These are phyloP conservation scores for Platypus cylindrus DNA, from an alignment of 2,888 invertebrate genomes.

Conservation along the genomic window DNA sequence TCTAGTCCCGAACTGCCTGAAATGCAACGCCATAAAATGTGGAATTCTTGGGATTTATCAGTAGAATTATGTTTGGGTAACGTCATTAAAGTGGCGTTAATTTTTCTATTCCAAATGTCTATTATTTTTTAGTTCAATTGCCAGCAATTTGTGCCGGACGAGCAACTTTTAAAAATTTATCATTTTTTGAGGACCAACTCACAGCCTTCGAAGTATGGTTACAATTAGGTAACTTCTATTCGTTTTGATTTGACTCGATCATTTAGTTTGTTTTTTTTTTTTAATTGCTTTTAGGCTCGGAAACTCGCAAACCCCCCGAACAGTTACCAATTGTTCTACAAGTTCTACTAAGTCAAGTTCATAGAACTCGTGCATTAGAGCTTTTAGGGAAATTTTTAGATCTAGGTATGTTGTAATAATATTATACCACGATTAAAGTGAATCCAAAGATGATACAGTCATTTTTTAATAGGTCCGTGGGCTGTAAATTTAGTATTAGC, in stretches of 20 bases:
- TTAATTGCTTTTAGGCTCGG: constrained; percentile 37
- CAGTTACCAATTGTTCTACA: constrained; percentile 96
- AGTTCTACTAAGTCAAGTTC: constrained; percentile 63
- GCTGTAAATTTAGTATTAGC: constrained; percentile 91
- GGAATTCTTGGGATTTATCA: constrained; percentile 97
- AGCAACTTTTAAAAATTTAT: constrained; percentile 57
- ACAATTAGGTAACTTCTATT: constrained; percentile 45
- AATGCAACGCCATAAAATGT: constrained; percentile 81
- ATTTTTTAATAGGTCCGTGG: constrained; percentile 56
- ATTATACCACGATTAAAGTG: neutral
- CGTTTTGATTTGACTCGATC: neutral
- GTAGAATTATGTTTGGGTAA: constrained; percentile 72
- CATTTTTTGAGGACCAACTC: constrained; percentile 95
- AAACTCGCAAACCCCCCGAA: constrained; percentile 75
- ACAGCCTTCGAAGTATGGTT: constrained; percentile 97
- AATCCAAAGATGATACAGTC: neutral
- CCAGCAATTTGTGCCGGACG: constrained; percentile 57
- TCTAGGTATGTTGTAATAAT: constrained; percentile 33
- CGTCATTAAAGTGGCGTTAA: too few species aligned
- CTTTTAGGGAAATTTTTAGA: constrained; percentile 88
- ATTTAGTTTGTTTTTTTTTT: neutral
- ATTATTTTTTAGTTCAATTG: constrained; percentile 50
- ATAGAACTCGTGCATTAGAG: constrained; percentile 88
- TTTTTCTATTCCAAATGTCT: neutral
- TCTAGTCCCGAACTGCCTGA: constrained; percentile 84